Conservation (phyloP, 1,140 invertebrate species). For the Solenopsis fugax region DNA sequence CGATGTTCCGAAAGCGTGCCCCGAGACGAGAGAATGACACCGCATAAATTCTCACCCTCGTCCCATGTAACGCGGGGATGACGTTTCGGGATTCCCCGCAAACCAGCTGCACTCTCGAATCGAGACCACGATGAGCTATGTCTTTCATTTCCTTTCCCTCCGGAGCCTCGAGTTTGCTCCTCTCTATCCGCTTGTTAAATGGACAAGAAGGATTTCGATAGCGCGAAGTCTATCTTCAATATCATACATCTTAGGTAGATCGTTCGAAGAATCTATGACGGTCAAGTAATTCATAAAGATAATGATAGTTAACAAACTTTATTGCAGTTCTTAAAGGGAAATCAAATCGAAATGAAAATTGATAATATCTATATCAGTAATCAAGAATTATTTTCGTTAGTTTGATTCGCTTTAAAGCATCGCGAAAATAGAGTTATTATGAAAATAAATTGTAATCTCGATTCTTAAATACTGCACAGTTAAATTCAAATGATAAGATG, state of each 20-base stretch:
- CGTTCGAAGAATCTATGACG: not conserved
- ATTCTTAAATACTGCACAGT: not conserved
- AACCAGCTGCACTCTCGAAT: constrained; percentile 62
- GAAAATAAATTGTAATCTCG: not conserved
- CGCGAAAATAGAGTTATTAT: not conserved
- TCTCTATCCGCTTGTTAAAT: constrained; percentile 34
- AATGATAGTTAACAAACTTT: not conserved
- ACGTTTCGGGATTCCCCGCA: constrained; percentile 64
- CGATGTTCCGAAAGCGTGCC: constrained; percentile 34
- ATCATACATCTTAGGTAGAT: not conserved
- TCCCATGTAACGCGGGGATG: constrained; percentile 64
- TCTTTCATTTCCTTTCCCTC: constrained; percentile 65
- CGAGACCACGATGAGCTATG: constrained; percentile 58
- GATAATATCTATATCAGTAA: not conserved
- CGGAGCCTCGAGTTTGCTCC: not conserved
- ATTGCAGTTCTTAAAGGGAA: not conserved
- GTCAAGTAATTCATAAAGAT: not conserved
- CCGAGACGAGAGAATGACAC: constrained; percentile 61
- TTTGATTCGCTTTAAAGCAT: not conserved
- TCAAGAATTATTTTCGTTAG: not conserved
- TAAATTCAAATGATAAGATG: not conserved
- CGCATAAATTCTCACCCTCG: constrained; percentile 62
- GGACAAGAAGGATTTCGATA: constrained; percentile 7
- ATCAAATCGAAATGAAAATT: not conserved
- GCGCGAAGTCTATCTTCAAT: not conserved